Conservation (phyloP, 2,888 invertebrate species). For the Mantis religiosa region DNA sequence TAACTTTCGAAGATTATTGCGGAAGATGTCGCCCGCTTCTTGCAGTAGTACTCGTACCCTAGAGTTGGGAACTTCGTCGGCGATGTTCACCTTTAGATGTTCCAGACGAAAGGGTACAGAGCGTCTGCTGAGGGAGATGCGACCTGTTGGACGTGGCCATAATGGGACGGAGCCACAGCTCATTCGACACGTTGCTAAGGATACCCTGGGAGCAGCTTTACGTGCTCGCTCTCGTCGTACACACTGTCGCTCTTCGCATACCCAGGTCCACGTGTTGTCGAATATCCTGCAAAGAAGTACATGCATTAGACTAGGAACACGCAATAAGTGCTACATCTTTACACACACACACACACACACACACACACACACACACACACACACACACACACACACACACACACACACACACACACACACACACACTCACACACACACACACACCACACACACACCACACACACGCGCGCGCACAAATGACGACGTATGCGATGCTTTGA, state of each 20-base stretch:
- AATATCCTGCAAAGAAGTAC: slow-evolving; percentile 36
- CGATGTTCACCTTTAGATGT: background rate
- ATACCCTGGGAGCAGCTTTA: slow-evolving; percentile 43
- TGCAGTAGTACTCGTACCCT: slow-evolving; percentile 41
- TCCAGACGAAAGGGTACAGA: slow-evolving; percentile 34
- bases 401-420: too few species aligned
- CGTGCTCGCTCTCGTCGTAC: slow-evolving; percentile 52
- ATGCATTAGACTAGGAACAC: background rate
- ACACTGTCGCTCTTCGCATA: slow-evolving; percentile 64
- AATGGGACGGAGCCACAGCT: slow-evolving; percentile 69
- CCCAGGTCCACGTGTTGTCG: slow-evolving; percentile 68
- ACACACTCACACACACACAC: too few species aligned
- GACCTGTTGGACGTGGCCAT: slow-evolving; percentile 74
- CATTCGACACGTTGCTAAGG: slow-evolving; percentile 70
- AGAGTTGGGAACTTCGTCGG: background rate
- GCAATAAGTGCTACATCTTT: too few species aligned
- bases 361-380: too few species aligned
- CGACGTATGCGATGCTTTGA: too few species aligned
- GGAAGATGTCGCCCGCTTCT: slow-evolving; percentile 52
- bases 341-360: too few species aligned
- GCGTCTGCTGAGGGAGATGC: background rate
- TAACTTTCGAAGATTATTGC: slow-evolving; percentile 40
- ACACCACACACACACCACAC: too few species aligned
- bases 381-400: too few species aligned
- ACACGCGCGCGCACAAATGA: too few species aligned